Base-by-base conservation (phyloP, 1,140 invertebrate species). In the Pectinophora gossypiella region DNA sequence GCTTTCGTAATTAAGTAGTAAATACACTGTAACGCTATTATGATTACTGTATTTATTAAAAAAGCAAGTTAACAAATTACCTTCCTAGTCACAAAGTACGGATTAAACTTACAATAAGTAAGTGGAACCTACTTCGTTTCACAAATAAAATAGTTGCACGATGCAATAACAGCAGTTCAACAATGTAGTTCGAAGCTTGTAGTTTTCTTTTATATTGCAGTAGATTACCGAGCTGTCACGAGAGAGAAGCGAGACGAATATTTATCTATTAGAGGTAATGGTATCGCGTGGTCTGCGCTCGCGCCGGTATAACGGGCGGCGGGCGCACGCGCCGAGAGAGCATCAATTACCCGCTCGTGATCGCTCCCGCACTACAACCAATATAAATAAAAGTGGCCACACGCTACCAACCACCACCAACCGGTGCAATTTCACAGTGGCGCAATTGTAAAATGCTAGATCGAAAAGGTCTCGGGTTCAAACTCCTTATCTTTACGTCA, bases 261-360 rank as follows among this genome's bases (percentile, higher is more conserved):
- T 40, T 40, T 40, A 40, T 40, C 36, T 40, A 18, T 18, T 15
- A 15, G 36, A 15, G 36, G 36, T 40, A 40, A 40, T 40, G 36
- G 36, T 18, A 40, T 40, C 36, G 36, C 36, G 36, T 40, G 36
- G 36, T 15, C 6, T 1, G 58, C 57, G 64, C 68, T 68, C 59
- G 56, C 59, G 60, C 65, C 64, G 51, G 73, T 76, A 79, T 79
- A 74, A 79, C 76, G 78, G 68, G 36, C 2, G n/a, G 42, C 40
- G 49, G 35, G 55, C 63, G 70, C 73, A 75, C 77, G 73, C 76
- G 79, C 77, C 59, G 49, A 51, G 51, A 70, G 66, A 72, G 68
- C 80, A 85, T 84, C 82, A 84, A 83, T 85, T 85, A 85, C 72
- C 54, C 49, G 66, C 56, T 84, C 82, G 82, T 84, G 82, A 82